Conservation (phyloP, 2,888 invertebrate species). For the Cotesia congregata region DNA sequence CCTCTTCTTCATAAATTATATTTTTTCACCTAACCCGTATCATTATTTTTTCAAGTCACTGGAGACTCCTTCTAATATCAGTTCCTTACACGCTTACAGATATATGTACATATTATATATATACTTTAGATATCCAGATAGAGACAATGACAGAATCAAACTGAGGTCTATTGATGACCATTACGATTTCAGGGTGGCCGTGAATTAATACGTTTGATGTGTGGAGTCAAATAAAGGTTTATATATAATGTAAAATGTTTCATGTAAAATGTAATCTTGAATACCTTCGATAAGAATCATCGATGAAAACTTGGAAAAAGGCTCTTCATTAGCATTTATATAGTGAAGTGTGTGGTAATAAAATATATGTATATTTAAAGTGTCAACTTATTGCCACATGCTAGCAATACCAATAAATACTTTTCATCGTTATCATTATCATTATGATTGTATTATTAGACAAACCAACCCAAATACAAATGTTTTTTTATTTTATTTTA, state of each 20-base stretch:
- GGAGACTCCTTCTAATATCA: neutral
- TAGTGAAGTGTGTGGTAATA: neutral
- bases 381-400: neutral
- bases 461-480: neutral
- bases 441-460: neutral
- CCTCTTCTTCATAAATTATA: constrained; percentile 1
- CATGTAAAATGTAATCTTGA: neutral
- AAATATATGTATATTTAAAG: neutral
- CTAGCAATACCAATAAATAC: neutral
- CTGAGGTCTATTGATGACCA: neutral
- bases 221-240: neutral
- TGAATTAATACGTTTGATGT: constrained; percentile 33
- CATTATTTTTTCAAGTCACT: neutral
- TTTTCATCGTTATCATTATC: neutral
- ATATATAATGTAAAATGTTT: neutral
- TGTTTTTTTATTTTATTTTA: no score
- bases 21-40: no score
- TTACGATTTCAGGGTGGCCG: constrained; percentile 33
- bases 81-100: no score
- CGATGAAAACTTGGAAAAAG: neutral
- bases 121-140: neutral
- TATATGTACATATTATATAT: neutral
- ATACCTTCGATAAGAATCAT: neutral
- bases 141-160: constrained; percentile 18
- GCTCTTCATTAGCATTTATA: neutral